Conservation (phyloP, 2,888 invertebrate genomes). For the Drosophila conformis region DNA sequence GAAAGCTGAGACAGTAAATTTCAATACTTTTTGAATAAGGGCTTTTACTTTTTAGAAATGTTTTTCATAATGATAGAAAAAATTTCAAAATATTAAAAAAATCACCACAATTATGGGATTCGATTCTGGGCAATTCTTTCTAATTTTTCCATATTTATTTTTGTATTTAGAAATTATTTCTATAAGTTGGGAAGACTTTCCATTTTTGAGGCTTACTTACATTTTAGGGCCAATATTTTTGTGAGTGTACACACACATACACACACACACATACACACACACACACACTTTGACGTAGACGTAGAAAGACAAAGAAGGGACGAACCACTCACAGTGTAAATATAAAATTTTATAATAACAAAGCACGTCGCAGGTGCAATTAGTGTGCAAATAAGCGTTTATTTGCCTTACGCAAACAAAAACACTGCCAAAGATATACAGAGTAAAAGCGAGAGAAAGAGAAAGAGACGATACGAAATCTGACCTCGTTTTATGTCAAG, state of each 20-base stretch:
- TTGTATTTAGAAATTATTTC: not conserved
- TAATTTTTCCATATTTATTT: not conserved
- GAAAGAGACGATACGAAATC: conserved; percentile 15
- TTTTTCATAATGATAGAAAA: not conserved
- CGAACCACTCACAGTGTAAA: conserved; percentile 62
- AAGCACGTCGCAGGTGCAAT: conserved; percentile 81
- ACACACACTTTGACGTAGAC: conserved; percentile 7
- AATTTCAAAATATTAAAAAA: not conserved
- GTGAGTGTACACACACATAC: conserved; percentile 14
- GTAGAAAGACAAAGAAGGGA: conserved; percentile 45
- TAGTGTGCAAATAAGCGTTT: conserved; percentile 80
- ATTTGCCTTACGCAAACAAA: conserved; percentile 64
- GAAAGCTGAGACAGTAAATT: too few species aligned
- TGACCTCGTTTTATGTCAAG: conserved; percentile 71
- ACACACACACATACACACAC: conserved; percentile 18
- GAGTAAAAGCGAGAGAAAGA: not conserved
- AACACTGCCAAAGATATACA: conserved; percentile 22
- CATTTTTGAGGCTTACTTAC: not conserved
- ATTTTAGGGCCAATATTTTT: not conserved
- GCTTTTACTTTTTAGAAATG: not conserved
- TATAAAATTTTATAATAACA: conserved; percentile 78
- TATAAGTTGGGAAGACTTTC: not conserved
- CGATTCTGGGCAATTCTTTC: not conserved
- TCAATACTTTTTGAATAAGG: not conserved
- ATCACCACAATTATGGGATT: not conserved